Evolutionary conservation across 2,797 vertebrate genomes (phyloP).

Genomic region (Kryptolebias ocellatus): DNA sequence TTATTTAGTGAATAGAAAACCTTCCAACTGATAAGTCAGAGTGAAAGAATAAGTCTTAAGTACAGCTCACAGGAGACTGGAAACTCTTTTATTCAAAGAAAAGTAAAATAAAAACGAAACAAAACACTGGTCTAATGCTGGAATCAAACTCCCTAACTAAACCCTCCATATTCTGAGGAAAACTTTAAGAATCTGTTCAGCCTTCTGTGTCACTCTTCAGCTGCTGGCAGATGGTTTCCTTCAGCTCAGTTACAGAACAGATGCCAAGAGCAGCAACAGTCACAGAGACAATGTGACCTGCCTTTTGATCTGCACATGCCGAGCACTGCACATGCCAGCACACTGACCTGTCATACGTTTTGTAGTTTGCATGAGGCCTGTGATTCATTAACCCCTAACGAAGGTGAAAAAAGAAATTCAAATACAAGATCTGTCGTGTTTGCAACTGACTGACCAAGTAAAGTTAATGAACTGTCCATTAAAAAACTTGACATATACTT

Average conservation of each 20-base stretch:
- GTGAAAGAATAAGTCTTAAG: not conserved
- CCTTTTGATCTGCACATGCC: slow-evolving; percentile 66
- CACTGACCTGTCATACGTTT: slow-evolving; percentile 55
- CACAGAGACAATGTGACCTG: slow-evolving; percentile 66
- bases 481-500: not conserved
- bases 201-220: slow-evolving; percentile 44
- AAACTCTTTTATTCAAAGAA: not conserved
- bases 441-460: slow-evolving; percentile 12
- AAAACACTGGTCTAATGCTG: not conserved
- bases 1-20: not conserved
- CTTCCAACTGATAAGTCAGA: not conserved
- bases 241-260: slow-evolving; percentile 60
- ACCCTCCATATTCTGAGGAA: slow-evolving; percentile 20
- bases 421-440: slow-evolving; percentile 14
- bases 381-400: slow-evolving; percentile 47
- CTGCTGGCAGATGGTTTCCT: slow-evolving; percentile 68
- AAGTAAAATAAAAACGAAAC: not conserved
- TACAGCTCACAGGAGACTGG: not conserved
- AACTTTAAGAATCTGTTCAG: slow-evolving; percentile 46
- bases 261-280: slow-evolving; percentile 58
- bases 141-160: slow-evolving; percentile 1
- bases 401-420: slow-evolving; percentile 28
- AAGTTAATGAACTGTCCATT: not conserved
- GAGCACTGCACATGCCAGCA: slow-evolving; percentile 32
- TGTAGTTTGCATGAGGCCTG: slow-evolving; percentile 29